A percentile compares a stretch with the other conserved stretches of the same genome.
phyloP scores from a whole-genome alignment of 2,113 vertebrate species.

The Eubucco bourcierii region DNA sequence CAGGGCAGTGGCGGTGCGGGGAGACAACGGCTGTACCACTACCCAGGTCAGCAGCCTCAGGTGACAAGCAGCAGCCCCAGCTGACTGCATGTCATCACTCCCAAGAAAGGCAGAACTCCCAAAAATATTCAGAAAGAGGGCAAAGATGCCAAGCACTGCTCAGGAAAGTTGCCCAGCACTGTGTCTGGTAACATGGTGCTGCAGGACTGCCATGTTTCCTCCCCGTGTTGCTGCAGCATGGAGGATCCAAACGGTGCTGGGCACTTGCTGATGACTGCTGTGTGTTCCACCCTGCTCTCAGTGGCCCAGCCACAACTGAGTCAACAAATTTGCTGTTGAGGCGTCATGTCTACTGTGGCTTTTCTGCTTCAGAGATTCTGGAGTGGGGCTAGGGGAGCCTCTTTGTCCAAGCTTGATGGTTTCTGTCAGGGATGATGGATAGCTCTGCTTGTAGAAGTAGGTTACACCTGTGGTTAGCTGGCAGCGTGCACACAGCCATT shows the following conservation, averaged over 20 bases:
- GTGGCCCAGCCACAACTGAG: neutral
- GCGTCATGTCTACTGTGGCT: neutral
- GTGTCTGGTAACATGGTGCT: rapidly evolving
- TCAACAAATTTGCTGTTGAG: neutral
- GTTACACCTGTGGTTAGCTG: constrained; percentile 26
- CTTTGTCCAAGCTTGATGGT: neutral
- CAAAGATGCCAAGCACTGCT: neutral
- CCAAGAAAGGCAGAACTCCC: neutral
- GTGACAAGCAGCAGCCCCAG: neutral
- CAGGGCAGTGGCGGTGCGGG: rapidly evolving
- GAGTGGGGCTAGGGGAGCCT: neutral
- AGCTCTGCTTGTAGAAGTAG: neutral
- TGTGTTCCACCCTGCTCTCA: neutral
- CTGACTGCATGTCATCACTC: neutral
- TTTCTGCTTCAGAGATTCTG: neutral
- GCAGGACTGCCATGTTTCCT: rapidly evolving
- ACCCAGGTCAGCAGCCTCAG: neutral
- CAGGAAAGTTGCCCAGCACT: neutral
- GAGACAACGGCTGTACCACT: neutral
- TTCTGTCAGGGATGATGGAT: constrained; percentile 10
- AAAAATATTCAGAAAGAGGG: neutral
- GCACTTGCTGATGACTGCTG: neutral
- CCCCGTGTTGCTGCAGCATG: rapidly evolving
- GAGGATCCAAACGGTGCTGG: rapidly evolving
- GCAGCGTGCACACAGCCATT: rapidly evolving